Base-by-base conservation (phyloP, 1,140 invertebrate species). In the Camponotus pennsylvanicus region DNA sequence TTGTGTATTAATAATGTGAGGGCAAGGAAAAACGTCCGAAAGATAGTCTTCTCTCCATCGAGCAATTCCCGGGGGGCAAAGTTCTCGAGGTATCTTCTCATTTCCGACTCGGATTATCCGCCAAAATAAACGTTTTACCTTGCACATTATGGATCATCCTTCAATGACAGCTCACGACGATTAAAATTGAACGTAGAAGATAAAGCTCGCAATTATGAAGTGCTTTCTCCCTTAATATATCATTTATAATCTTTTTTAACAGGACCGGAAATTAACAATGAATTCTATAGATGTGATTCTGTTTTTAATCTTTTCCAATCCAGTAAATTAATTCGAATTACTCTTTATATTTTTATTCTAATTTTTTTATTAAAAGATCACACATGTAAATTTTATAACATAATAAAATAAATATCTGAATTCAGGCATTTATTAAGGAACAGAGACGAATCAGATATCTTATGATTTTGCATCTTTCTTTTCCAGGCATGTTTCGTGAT, bases 1-100 rank as follows among this genome's bases (percentile, higher is more conserved):
- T 71, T 57, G 55, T 87, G 75, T 87, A 90, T 90, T 90, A 90
- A 88, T 90, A 88, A 90, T 90, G 13, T 18, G 40, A 49, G 42
- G 27, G 21, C 42, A 27, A 21, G 45, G 75, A 49, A 49, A 61
- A 52, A 52, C 37, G 21, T 55, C 9, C 52, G 34, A n/a, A 61
- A 70, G 64, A n/a, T 80, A 80, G 37, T 57, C 49, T 64, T 80
- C 40, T 69, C 37, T 32, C 18, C 32, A 40, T 15, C n/a, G 21
- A 49, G 42, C 37, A 63, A 67, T 45, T 37, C 66, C 9, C n/a
- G 7, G 18, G 40, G n/a, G 40, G 7, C 21, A 42, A 52, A 34
- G 61, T 88, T 88, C 67, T 8, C 52, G 37, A 34, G 27, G 84
- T 75, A 67, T 66, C 75, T 45, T 69, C 85, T 78, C 77, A 87